Base-by-base conservation (phyloP, 2,113 vertebrate species). In the Hemiprocne comata region DNA sequence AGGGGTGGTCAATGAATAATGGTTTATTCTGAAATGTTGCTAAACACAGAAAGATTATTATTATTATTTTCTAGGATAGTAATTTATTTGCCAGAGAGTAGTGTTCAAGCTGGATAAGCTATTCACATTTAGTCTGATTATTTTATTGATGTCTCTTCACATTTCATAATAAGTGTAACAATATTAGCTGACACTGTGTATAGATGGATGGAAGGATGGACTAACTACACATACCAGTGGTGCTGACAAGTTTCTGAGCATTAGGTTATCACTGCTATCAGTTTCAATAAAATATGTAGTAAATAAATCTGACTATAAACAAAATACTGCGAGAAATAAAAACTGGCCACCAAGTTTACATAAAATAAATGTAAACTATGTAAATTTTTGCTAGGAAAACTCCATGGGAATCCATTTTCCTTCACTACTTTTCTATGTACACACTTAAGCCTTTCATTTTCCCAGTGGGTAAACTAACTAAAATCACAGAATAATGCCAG, bases 11-110 rank as follows among this genome's bases (percentile, higher is more conserved):
- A 10, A 10, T 33, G 26, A 92, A 54, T 57, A 16, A 70, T 38
- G 6, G 3, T 3, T 74, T 77, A 70, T 65, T 65, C 33, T 74
- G 50, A 4, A 1, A 58, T 34, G 16, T 50, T 60, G 21, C 14
- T 72, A 58, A 64, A 72, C 13, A 50, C 9, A 70, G 46, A 53
- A 9, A 28, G 0, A 1, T 46, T 38, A 23, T 11, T 0, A 1
- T 46, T 38, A 23, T 11, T 36, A 28, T 81, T 73, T 80, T 66
- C 36, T 40, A 67, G 17, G n/a, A 51, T 3, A 51, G 8, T 36
- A 60, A 3, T 6, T 87, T 73, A 34, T 24, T 28, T 44, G 48
- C 23, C 13, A 66, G 34, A 57, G 10, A 44, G n/a, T 11, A 54
- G 5, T 38, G 8, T 60, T 85, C 25, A 78, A 64, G 25, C 6